Evolutionary conservation across 2,888 invertebrate species (phyloP).

Genomic region (Eristalis intricaria): DNA sequence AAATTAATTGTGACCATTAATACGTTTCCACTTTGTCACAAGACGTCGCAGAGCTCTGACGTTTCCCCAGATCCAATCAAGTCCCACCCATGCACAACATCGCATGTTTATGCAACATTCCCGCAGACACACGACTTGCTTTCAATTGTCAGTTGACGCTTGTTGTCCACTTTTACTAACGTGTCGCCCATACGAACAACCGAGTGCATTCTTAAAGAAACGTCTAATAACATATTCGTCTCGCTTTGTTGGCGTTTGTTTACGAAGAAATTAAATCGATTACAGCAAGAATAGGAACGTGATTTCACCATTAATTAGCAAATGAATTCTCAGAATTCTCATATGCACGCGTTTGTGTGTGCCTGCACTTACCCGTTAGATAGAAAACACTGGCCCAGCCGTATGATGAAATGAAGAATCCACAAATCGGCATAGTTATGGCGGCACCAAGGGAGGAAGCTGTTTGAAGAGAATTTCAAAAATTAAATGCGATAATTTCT

Average conservation of each 20-base stretch:
- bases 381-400: constrained; percentile 97
- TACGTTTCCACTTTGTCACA: not conserved
- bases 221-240: constrained; percentile 21
- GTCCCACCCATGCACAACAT: not conserved
- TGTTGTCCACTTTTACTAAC: not conserved
- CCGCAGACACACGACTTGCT: not conserved
- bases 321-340: constrained; percentile 6
- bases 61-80: not conserved
- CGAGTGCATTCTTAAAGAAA: not conserved
- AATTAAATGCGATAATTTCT: constrained; percentile 10
- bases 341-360: not conserved
- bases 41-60: not conserved
- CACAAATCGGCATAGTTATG: constrained; percentile 93
- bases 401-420: constrained; percentile 88
- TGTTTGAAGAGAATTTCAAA: constrained; percentile 77
- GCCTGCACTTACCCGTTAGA: constrained; percentile 85
- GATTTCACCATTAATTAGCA: constrained; percentile 17
- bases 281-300: constrained; percentile 2
- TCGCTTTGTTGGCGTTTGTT: constrained; percentile 8
- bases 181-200: not conserved
- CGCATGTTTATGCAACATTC: not conserved
- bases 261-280: constrained; percentile 4
- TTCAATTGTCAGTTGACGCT: not conserved
- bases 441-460: constrained; percentile 96
- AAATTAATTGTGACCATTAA: not conserved